A percentile compares a stretch with the other conserved stretches of the same genome.
phyloP scores from a whole-genome alignment of 2,888 invertebrate species.

The Halictus quadricinctus region DNA sequence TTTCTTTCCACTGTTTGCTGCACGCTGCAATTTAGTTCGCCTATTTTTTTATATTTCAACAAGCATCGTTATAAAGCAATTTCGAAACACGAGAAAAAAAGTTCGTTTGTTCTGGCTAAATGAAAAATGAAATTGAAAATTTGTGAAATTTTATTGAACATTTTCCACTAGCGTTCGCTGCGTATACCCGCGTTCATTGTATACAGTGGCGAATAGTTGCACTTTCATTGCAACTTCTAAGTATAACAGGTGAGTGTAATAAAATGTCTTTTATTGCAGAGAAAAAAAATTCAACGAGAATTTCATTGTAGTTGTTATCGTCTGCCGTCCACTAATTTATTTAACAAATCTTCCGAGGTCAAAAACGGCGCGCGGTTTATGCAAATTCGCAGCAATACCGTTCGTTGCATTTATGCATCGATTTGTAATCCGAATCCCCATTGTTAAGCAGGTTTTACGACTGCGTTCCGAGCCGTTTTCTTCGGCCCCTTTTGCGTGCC shows the following conservation, averaged over 20 bases:
- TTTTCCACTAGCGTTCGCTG: too few relatives aligned
- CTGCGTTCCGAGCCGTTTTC: background rate
- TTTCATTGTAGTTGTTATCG: background rate
- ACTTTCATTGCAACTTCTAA: background rate
- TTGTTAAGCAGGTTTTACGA: conserved; percentile 2
- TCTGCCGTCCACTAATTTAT: background rate
- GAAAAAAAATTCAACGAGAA: background rate
- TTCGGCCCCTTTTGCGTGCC: background rate
- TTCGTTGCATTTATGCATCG: background rate
- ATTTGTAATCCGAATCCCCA: background rate
- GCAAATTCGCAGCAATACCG: background rate
- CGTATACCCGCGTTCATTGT: too few relatives aligned
- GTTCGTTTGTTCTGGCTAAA: background rate
- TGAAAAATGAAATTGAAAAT: background rate
- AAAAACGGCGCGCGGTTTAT: background rate
- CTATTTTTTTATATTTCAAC: background rate
- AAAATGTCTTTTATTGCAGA: background rate
- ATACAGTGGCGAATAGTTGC: background rate
- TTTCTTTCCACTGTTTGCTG: background rate
- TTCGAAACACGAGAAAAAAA: background rate
- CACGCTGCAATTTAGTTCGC: background rate
- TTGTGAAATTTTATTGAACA: too few relatives aligned
- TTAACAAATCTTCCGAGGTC: background rate
- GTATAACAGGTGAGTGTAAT: background rate
- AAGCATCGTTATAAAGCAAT: background rate